Evolutionary conservation across 2,113 vertebrate genomes (phyloP), one percentile per base, ranked within the genome.

Genomic region (Onychostoma macrolepis): DNA sequence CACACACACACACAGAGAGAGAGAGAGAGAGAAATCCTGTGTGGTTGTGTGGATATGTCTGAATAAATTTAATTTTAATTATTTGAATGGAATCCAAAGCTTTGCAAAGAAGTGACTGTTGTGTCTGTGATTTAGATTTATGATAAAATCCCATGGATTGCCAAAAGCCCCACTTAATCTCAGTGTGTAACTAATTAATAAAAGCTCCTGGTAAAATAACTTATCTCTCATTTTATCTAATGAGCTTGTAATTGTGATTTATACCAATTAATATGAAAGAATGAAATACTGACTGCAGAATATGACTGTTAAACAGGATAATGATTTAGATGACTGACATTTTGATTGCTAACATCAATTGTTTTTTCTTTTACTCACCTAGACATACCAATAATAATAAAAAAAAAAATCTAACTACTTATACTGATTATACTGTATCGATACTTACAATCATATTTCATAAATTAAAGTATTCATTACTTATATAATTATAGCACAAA

Each of bases 11-110:
- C 69, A 63, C 50, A 21, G 50, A 53, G 50, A 48, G 45, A 12
- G 3, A 61, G 9, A 67, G 19, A 24, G 3, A 10, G 67, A 71
- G 4, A 38, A 2, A n/a, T 69, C 80, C 56, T 61, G 67, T 53
- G 67, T 67, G 36, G 38, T 21, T 65, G 84, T 65, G 53, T 69
- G 19, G 77, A 43, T 15, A 80, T 48, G 43, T 80, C 80, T 80
- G 21, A 84, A 77, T 86, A 79, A 28, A 84, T 86, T 78, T 79
- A 11, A 61, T 89, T 76, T 67, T 80, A 80, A 80, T 89, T 63
- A 89, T 79, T n/a, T 86, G 80, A 84, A 84, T 84, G 24, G 9
- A 84, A 28, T 86, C 41, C 76, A 86, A 38, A 78, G 56, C 58
- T 81, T 33, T 41, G 48, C 26, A 48, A 41, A 41, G 75, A 83